Evolutionary conservation across 2,888 invertebrate species (phyloP).

Genomic region (Sabellastarte sp.): DNA sequence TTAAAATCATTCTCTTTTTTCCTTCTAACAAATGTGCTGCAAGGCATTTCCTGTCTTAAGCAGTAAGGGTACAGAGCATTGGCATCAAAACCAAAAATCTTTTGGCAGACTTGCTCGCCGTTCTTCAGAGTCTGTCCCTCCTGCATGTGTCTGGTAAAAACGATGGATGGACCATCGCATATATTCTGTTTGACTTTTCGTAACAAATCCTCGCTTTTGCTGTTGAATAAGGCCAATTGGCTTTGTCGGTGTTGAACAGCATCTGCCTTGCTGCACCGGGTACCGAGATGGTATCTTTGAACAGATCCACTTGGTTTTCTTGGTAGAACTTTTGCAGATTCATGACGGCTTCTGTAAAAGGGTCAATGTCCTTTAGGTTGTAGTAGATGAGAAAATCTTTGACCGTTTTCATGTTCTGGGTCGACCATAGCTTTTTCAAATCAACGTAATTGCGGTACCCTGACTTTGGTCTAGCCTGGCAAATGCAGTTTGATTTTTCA

Average conservation of each 20-base stretch:
- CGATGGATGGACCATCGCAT: background rate
- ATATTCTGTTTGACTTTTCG: background rate
- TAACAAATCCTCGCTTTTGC: slow-evolving; percentile 24
- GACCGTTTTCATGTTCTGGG: slow-evolving; percentile 22
- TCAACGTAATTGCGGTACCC: background rate
- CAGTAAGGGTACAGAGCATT: background rate
- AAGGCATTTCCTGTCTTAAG: background rate
- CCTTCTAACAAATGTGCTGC: background rate
- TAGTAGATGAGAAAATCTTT: slow-evolving; percentile 32
- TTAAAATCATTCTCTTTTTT: background rate
- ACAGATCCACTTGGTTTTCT: slow-evolving; percentile 25
- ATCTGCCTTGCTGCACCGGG: slow-evolving; percentile 25
- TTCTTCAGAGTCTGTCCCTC: background rate
- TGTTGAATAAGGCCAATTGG: slow-evolving; percentile 26
- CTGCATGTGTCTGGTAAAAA: background rate
- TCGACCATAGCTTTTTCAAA: slow-evolving; percentile 13
- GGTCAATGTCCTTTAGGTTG: slow-evolving; percentile 27
- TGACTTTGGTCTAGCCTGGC: too few relatives aligned
- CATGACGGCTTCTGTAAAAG: slow-evolving; percentile 27
- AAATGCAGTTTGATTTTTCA: too few relatives aligned
- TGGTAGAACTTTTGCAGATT: slow-evolving; percentile 23
- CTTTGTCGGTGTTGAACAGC: slow-evolving; percentile 20
- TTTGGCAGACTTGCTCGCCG: background rate
- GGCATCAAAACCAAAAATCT: background rate
- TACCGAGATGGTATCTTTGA: slow-evolving; percentile 28